Percentiles rank a stretch among this genome's conserved stretches.
Conservation (phyloP, 2,888 invertebrate genomes). For the Cremastinae sp. region DNA sequence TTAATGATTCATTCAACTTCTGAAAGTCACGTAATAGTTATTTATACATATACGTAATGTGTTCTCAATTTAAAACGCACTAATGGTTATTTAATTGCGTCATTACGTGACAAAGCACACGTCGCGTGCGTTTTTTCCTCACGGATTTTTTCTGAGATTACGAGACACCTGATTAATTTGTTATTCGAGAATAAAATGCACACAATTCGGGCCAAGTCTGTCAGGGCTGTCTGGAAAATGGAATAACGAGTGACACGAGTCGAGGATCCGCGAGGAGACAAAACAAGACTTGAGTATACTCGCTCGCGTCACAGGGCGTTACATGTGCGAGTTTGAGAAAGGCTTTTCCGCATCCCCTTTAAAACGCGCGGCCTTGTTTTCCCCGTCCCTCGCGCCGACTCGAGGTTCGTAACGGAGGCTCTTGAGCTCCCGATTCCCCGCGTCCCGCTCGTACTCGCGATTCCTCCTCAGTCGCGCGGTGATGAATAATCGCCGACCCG, state of each 20-base stretch:
- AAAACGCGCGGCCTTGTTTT: conserved; percentile 31
- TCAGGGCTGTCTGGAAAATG: conserved; percentile 72
- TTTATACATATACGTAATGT: no score
- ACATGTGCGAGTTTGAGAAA: conserved; percentile 1
- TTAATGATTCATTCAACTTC: no score
- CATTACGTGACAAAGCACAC: no score
- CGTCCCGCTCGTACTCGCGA: conserved; percentile 16
- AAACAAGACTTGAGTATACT: conserved; percentile 50
- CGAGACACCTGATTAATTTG: no score
- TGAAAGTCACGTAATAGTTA: no score
- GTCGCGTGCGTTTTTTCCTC: no score
- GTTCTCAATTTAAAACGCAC: no score
- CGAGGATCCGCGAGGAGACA: conserved; percentile 25
- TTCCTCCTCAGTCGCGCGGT: conserved; percentile 65
- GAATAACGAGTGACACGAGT: conserved; percentile 77
- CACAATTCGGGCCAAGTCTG: conserved; percentile 10
- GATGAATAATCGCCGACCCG: conserved; percentile 72
- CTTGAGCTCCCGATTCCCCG: conserved; percentile 16
- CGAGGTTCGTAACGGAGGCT: neutral
- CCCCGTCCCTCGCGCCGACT: conserved; percentile 45
- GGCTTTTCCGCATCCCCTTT: neutral
- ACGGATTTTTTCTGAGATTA: no score
- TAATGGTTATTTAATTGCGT: no score
- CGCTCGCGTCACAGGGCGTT: conserved; percentile 20
- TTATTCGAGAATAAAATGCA: neutral